A percentile compares a stretch with the other conserved stretches of the same genome.
These are phyloP conservation scores for Diceros bicornis DNA, from an alignment of 2,797 vertebrate species.

Conservation along the genomic window DNA sequence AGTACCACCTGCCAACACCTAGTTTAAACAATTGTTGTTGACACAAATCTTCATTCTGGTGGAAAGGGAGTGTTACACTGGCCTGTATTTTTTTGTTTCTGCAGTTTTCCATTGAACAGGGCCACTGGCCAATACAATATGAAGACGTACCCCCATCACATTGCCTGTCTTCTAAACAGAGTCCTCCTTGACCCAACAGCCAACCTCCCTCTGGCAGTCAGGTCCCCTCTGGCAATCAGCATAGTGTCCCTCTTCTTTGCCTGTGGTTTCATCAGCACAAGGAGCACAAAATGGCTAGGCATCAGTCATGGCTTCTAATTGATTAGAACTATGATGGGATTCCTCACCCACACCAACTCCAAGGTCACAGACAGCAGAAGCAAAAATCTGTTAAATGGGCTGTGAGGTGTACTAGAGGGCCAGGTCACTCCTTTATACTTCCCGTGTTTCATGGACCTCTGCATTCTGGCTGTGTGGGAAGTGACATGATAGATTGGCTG, in stretches of 20 bases:
- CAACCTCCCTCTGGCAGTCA: not conserved
- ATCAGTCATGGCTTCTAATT: not conserved
- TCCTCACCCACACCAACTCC: not conserved
- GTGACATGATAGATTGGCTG: accelerated
- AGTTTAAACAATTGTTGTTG: not conserved
- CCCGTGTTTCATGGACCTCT: not conserved
- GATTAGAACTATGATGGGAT: not conserved
- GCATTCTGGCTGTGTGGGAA: not conserved
- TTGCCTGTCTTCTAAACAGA: not conserved
- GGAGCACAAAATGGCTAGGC: not conserved
- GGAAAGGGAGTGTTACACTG: not conserved
- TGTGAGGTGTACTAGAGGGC: not conserved
- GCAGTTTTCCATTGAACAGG: not conserved
- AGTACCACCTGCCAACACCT: not conserved
- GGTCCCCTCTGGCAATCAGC: not conserved
- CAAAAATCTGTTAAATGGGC: not conserved
- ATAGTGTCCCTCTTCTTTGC: not conserved
- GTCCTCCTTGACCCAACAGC: not conserved
- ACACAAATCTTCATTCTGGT: not conserved
- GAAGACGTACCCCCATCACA: not conserved
- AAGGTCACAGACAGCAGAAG: not conserved
- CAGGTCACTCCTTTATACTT: not conserved
- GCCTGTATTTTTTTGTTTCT: not conserved
- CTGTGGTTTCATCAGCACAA: not conserved
- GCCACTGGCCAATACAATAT: not conserved